A percentile compares a stretch with the other conserved stretches of the same genome.
phyloP scores from a whole-genome alignment of 2,888 invertebrate genomes.

The Diarsia brunnea region DNA sequence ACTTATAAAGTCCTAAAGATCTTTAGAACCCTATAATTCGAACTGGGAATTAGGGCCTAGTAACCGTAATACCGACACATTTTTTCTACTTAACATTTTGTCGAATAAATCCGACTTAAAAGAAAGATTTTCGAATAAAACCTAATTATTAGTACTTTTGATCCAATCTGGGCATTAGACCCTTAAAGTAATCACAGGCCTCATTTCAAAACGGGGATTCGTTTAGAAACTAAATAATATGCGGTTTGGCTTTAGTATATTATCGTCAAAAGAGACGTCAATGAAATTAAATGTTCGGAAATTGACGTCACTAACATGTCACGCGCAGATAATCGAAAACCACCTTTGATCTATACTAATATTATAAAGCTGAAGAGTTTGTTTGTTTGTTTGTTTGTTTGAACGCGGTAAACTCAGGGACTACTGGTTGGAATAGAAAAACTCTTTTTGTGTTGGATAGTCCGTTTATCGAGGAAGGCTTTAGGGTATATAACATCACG shows the following conservation, averaged over 20 bases:
- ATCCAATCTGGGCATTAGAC: conserved; percentile 17
- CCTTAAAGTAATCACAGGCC: conserved; percentile 11
- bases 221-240: conserved; percentile 11
- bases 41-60: not conserved
- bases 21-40: not conserved
- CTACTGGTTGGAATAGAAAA: no score
- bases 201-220: conserved; percentile 7
- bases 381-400: no score
- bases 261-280: conserved; percentile 16
- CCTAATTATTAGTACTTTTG: conserved; percentile 23
- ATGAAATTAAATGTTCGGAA: conserved; percentile 31
- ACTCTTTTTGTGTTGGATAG: no score
- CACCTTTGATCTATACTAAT: no score
- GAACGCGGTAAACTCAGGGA: no score
- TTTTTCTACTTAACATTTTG: not conserved
- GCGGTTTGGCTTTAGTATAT: not conserved
- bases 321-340: conserved; percentile 18
- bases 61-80: not conserved
- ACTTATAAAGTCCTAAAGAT: not conserved
- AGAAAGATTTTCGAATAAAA: conserved; percentile 28
- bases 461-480: no score
- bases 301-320: conserved; percentile 33
- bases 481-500: no score
- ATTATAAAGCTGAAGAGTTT: no score
- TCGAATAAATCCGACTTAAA: conserved; percentile 3